Percentiles rank a stretch among this genome's conserved stretches.
These are phyloP conservation scores for Minunthozetes semirufus DNA, from an alignment of 2,888 invertebrate species.

Conservation along the genomic window DNA sequence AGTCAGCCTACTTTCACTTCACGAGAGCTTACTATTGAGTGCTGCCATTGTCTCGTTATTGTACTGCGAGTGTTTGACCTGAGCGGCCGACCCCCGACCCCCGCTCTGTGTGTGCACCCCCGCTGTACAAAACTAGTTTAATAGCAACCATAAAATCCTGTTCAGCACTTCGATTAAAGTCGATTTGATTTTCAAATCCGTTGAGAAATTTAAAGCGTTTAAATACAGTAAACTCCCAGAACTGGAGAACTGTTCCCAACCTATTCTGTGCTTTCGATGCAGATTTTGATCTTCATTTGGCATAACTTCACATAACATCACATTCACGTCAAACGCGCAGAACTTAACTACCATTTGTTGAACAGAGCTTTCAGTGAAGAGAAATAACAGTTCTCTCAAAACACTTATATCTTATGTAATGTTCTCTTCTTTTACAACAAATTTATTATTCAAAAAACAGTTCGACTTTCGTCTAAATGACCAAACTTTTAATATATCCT, in stretches of 20 bases:
- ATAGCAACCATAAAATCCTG: slow-evolving; percentile 26
- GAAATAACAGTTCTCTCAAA: background rate
- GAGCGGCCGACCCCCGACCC: slow-evolving; percentile 13
- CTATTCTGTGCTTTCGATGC: background rate
- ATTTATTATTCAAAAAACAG: background rate
- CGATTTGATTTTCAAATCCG: slow-evolving; percentile 23
- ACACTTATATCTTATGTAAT: too few relatives aligned
- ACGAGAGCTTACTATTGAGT: slow-evolving; percentile 15
- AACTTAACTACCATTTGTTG: too few relatives aligned
- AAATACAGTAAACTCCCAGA: slow-evolving; percentile 18
- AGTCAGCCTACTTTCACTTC: slow-evolving; percentile 29
- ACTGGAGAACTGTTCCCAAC: background rate
- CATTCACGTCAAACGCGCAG: too few relatives aligned
- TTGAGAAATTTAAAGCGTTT: slow-evolving; percentile 16
- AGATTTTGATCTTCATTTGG: too few relatives aligned
- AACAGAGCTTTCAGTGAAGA: background rate
- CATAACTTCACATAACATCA: too few relatives aligned
- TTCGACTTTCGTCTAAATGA: too few relatives aligned
- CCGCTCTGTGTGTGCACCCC: slow-evolving; percentile 20
- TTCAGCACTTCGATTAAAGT: slow-evolving; percentile 16
- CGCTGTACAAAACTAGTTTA: slow-evolving; percentile 30
- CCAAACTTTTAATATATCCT: background rate
- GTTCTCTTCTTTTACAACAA: background rate
- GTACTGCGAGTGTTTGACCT: slow-evolving; percentile 25
- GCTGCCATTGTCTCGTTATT: slow-evolving; percentile 6